phyloP scores from a whole-genome alignment of 2,888 invertebrate genomes.

The Calliopum simillimum region DNA sequence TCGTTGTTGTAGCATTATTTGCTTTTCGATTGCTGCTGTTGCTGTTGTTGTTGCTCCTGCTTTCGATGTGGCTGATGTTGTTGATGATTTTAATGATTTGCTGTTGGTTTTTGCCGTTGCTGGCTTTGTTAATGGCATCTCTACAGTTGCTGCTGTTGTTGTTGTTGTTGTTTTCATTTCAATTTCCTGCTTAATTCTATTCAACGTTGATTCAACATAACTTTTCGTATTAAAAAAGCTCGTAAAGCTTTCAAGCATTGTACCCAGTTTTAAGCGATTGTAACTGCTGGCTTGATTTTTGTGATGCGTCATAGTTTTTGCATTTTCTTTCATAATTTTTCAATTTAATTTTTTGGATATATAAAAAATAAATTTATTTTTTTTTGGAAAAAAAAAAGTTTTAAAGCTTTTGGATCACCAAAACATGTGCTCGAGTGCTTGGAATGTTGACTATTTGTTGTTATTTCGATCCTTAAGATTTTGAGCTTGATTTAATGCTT shows the following conservation, averaged over 20 bases:
- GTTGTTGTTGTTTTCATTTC: not conserved
- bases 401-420: too few relatives aligned
- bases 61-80: constrained; percentile 9
- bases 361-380: too few relatives aligned
- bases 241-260: constrained; percentile 21
- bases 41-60: constrained; percentile 18
- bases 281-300: constrained; percentile 26
- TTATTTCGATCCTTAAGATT: too few relatives aligned
- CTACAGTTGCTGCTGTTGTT: not conserved
- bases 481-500: too few relatives aligned
- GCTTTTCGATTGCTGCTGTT: not conserved
- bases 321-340: not conserved
- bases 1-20: constrained; percentile 20
- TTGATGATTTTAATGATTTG: constrained; percentile 3
- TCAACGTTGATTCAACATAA: constrained; percentile 18
- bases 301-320: constrained; percentile 23
- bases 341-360: too few relatives aligned
- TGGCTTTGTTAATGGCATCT: not conserved
- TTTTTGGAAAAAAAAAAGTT: too few relatives aligned
- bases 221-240: constrained; percentile 33
- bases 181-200: not conserved
- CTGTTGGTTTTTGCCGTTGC: not conserved
- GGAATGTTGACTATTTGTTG: too few relatives aligned
- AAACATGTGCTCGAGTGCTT: too few relatives aligned
- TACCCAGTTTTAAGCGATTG: constrained; percentile 21